Conservation (phyloP, 2,888 invertebrate genomes). For the Ormia ochracea region DNA sequence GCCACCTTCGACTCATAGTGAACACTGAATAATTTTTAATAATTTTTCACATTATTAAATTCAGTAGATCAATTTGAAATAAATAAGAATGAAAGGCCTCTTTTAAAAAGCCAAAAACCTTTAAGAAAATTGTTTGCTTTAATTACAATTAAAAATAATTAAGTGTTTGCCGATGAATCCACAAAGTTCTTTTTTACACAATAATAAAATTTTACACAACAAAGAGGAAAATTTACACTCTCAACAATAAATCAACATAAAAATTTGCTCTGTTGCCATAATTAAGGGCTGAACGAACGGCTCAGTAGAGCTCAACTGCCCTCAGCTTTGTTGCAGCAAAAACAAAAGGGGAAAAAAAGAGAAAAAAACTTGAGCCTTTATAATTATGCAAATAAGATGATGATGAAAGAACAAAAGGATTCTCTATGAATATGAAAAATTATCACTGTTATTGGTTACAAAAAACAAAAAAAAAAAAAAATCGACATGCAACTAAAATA, state of each 20-base stretch:
- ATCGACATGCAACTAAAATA: constrained; percentile 37
- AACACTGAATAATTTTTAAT: too few relatives aligned
- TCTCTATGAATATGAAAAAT: constrained; percentile 47
- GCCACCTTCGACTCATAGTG: too few relatives aligned
- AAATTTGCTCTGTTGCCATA: constrained; percentile 3
- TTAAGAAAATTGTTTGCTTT: not conserved
- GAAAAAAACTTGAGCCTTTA: constrained; percentile 35
- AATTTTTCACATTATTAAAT: too few relatives aligned
- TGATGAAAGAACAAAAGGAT: constrained; percentile 47
- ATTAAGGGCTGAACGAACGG: constrained; percentile 7
- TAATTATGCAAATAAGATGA: constrained; percentile 54
- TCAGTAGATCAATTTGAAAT: too few relatives aligned
- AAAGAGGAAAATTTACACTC: not conserved
- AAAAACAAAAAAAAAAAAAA: constrained; percentile 9
- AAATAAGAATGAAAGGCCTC: too few relatives aligned
- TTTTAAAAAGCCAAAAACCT: not conserved
- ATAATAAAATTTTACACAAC: not conserved
- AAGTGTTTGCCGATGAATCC: not conserved
- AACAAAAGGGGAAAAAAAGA: too few relatives aligned
- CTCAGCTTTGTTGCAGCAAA: constrained; percentile 7
- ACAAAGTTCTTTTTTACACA: not conserved
- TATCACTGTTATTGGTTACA: constrained; percentile 32
- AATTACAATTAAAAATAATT: not conserved
- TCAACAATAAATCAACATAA: not conserved
- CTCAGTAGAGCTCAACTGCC: constrained; percentile 23